phyloP scores from a whole-genome alignment of 2,888 invertebrate genomes.

The Ectemnius lituratus region DNA sequence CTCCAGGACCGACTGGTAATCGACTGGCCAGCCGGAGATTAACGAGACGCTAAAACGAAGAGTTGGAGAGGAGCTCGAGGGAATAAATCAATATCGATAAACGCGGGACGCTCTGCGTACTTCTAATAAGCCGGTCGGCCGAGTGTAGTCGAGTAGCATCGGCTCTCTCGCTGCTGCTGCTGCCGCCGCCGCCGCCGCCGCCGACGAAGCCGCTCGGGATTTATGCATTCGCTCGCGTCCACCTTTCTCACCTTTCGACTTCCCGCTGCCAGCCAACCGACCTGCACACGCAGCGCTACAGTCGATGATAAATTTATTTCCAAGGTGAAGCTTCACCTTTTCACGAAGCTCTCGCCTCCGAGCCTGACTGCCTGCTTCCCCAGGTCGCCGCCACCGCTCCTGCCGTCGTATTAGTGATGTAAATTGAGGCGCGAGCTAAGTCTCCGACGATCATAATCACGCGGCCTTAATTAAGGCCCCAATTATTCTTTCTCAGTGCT shows the following conservation, averaged over 20 bases:
- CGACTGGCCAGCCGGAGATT: conserved; percentile 51
- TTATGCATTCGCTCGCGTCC: not conserved
- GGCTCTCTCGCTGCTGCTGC: not conserved
- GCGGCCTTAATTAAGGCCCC: not conserved
- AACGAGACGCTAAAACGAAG: conserved; percentile 62
- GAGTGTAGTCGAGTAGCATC: conserved; percentile 24
- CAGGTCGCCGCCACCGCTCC: not conserved
- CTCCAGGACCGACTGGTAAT: conserved; percentile 48
- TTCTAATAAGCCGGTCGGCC: conserved; percentile 45
- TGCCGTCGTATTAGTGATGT: conserved; percentile 7
- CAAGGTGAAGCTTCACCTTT: not conserved
- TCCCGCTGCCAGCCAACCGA: conserved; percentile 27
- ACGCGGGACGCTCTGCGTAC: conserved; percentile 54
- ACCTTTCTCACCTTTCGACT: conserved; percentile 12
- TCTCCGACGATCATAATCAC: conserved; percentile 6
- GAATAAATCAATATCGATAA: conserved; percentile 63
- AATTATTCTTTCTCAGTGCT: not conserved
- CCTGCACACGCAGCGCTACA: conserved; percentile 19
- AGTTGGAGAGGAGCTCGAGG: conserved; percentile 30
- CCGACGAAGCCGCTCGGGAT: not conserved
- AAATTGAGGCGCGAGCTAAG: conserved; percentile 14
- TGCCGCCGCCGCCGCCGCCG: not conserved
- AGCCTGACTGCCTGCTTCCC: not conserved
- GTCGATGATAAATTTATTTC: conserved; percentile 17
- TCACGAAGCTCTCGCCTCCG: conserved; percentile 1